Conservation (phyloP, 2,888 invertebrate species). For the Eupeodes luniger region DNA sequence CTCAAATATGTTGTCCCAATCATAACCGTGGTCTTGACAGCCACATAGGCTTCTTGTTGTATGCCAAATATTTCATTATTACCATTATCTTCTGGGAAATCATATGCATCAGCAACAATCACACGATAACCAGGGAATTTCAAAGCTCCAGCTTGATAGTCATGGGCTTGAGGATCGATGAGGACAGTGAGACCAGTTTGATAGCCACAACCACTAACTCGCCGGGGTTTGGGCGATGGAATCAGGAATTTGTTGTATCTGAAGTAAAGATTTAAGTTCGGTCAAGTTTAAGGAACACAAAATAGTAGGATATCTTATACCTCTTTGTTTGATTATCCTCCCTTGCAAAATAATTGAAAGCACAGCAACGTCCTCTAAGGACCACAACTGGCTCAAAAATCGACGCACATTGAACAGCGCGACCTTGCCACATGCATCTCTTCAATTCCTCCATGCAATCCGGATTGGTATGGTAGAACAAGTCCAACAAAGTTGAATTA, state of each 20-base stretch:
- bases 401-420: slow-evolving; percentile 84
- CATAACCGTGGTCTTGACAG: slow-evolving; percentile 86
- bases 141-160: slow-evolving; percentile 86
- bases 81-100: slow-evolving; percentile 86
- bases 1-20: slow-evolving; percentile 86
- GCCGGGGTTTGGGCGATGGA: slow-evolving; percentile 82
- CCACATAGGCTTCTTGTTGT: slow-evolving; percentile 86
- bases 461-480: slow-evolving; percentile 83
- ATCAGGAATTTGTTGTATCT: slow-evolving; percentile 75
- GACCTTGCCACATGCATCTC: slow-evolving; percentile 87
- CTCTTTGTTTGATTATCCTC: slow-evolving; percentile 78
- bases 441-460: slow-evolving; percentile 85
- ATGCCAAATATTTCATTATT: slow-evolving; percentile 85
- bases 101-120: slow-evolving; percentile 86
- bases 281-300: not conserved
- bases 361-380: slow-evolving; percentile 86
- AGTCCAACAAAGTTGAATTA: slow-evolving; percentile 77
- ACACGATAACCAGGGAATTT: slow-evolving; percentile 87
- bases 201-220: slow-evolving; percentile 87
- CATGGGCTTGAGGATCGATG: slow-evolving; percentile 85
- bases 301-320: slow-evolving; percentile 68
- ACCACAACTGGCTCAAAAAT: slow-evolving; percentile 85
- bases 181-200: slow-evolving; percentile 87
- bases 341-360: slow-evolving; percentile 87
- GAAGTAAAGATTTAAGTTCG: not conserved